Conservation (phyloP, 2,113 vertebrate genomes). For the Tamias sibiricus region DNA sequence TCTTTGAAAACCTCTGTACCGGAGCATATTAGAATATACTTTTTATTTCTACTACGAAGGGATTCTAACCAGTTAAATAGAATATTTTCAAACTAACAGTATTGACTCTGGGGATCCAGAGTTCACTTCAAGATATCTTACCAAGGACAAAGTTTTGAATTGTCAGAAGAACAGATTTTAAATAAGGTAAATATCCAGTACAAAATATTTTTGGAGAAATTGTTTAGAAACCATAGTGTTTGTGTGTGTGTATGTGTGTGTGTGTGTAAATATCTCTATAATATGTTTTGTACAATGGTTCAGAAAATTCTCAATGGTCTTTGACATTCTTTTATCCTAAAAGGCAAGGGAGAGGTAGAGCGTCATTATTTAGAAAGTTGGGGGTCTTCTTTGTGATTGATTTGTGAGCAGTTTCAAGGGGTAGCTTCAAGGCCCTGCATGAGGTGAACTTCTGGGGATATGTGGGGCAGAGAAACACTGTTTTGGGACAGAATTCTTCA, state of each 20-base stretch:
- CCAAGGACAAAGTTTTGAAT: slow-evolving; percentile 16
- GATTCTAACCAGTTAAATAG: not conserved
- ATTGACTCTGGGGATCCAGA: not conserved
- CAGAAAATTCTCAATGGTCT: not conserved
- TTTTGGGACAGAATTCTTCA: not conserved
- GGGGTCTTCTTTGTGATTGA: not conserved
- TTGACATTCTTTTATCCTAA: not conserved
- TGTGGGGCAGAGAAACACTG: too few relatives aligned
- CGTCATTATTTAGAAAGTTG: not conserved
- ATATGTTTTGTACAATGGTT: not conserved
- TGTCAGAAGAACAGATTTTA: slow-evolving; percentile 63
- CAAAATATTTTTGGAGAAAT: not conserved
- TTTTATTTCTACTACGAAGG: not conserved
- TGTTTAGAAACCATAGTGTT: not conserved
- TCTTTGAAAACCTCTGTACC: not conserved
- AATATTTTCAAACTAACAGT: not conserved
- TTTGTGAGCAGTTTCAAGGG: not conserved
- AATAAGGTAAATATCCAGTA: slow-evolving; percentile 66
- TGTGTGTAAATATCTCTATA: not conserved
- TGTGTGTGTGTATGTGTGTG: not conserved
- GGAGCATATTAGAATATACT: not conserved
- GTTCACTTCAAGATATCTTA: slow-evolving; percentile 64
- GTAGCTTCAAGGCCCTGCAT: not conserved
- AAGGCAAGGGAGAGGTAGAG: not conserved
- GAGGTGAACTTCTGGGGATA: too few relatives aligned